Base-by-base conservation (phyloP, 2,888 invertebrate species). In the Temnothorax ravouxi region DNA sequence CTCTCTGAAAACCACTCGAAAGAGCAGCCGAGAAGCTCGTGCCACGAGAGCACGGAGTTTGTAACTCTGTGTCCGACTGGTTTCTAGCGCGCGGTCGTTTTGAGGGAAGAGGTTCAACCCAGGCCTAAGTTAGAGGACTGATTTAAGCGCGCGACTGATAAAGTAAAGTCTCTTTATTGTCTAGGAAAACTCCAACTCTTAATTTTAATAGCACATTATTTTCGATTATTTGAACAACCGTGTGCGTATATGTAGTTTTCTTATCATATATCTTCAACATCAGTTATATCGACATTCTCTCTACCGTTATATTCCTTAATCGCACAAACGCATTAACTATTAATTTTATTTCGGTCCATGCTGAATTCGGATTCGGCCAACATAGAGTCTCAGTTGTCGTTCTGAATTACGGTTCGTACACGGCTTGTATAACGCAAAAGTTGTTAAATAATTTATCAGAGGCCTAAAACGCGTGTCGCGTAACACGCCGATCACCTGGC, bases 11-110 rank as follows among this genome's bases (percentile, higher is more conserved):
- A 83, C 74, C 84, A 84, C 87, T 86, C 80, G 86, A 67, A 47
- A 86, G 86, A 77, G 25, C 77, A 67, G 74, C 84, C 77, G 83
- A 88, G 89, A 87, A 88, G 88, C 88, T 88, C 88, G 89, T 88
- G 89, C 89, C 88, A 72, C 38, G 52, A 56, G 69, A 81, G 76
- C 66, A 75, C 80, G 75, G 66, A 62, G 84, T 88, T 84, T 88
- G 80, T 54, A 56, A 72, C 64, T 72, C 59, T 29, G 74, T 76
- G 74, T 72, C 34, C 44, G 79, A 81, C 64, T 52, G 62, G 62
- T 54, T 61, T 54, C 69, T 56, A 47, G 21, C 81, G 62, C 15
- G 34, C 54, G 66, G n/a, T 66, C 54, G 21, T 59, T 56, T 76
- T 21, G 25, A 8, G 25, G 18, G 47, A 29, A 71, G 18, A 71